Conservation (phyloP, 2,797 vertebrate species). For the Alouatta caraya region DNA sequence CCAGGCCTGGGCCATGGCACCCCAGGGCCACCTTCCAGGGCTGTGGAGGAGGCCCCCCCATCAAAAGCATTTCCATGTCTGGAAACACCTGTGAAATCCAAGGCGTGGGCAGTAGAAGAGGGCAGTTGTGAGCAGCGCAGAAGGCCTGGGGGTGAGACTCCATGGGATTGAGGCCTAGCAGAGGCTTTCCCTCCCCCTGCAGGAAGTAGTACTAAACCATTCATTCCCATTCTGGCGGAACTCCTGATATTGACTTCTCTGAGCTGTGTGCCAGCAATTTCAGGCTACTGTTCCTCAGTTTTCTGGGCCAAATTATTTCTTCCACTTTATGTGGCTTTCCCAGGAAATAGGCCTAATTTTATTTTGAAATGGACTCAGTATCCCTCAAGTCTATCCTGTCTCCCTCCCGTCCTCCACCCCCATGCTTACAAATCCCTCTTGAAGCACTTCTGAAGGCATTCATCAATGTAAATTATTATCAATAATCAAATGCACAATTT, state of each 20-base stretch:
- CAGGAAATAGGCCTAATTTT: background rate
- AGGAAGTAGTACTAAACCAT: background rate
- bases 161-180: background rate
- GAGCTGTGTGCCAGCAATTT: background rate
- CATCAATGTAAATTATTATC: background rate
- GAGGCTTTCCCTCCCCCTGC: background rate
- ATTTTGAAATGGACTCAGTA: background rate
- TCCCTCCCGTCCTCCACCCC: background rate
- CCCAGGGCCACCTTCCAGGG: background rate
- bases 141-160: background rate
- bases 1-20: background rate
- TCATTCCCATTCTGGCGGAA: background rate
- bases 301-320: background rate
- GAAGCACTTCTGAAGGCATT: background rate
- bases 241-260: background rate
- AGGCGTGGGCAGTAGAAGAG: background rate
- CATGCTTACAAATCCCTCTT: background rate
- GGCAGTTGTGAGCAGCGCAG: background rate
- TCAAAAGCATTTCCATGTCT: conserved; percentile 28
- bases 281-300: background rate
- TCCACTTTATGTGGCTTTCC: background rate
- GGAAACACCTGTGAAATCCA: background rate
- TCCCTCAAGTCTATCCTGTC: background rate
- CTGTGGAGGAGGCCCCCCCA: background rate
- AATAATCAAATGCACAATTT: background rate